A percentile compares a stretch with the other conserved stretches of the same genome.
Conservation (phyloP, 2,113 vertebrate species). For the Nematolebias whitei region DNA sequence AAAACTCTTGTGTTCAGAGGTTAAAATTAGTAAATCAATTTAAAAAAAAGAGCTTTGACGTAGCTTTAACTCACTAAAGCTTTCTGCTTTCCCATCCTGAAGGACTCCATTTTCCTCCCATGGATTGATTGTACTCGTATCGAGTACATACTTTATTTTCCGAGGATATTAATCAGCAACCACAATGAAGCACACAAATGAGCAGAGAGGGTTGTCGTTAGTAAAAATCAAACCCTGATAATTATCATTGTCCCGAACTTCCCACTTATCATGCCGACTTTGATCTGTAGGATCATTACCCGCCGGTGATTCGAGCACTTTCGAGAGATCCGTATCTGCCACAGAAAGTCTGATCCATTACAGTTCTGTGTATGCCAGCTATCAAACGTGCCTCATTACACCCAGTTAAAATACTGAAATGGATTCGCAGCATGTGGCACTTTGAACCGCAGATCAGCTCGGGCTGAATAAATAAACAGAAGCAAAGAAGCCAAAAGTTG, state of each 20-base stretch:
- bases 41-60: background rate
- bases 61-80: background rate
- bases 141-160: background rate
- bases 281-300: background rate
- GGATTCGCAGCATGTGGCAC: conserved; percentile 32
- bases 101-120: background rate
- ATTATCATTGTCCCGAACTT: conserved; percentile 2
- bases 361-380: conserved; percentile 9
- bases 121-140: background rate
- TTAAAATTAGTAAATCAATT: background rate
- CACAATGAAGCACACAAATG: conserved; percentile 1
- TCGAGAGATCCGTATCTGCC: conserved; percentile 5
- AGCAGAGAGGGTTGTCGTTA: conserved; percentile 3
- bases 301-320: conserved; percentile 3
- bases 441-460: conserved; percentile 10
- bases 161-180: conserved; percentile 1
- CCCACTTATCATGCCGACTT: conserved; percentile 1
- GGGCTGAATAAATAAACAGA: conserved; percentile 26
- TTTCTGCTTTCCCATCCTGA: background rate
- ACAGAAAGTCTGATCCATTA: conserved; percentile 14
- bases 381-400: conserved; percentile 51
- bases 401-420: conserved; percentile 29
- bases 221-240: conserved; percentile 13
- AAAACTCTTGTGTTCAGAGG: background rate
- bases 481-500: conserved; percentile 16